Evolutionary conservation across 2,113 vertebrate genomes (phyloP).

Genomic region (Galemys pyrenaicus): DNA sequence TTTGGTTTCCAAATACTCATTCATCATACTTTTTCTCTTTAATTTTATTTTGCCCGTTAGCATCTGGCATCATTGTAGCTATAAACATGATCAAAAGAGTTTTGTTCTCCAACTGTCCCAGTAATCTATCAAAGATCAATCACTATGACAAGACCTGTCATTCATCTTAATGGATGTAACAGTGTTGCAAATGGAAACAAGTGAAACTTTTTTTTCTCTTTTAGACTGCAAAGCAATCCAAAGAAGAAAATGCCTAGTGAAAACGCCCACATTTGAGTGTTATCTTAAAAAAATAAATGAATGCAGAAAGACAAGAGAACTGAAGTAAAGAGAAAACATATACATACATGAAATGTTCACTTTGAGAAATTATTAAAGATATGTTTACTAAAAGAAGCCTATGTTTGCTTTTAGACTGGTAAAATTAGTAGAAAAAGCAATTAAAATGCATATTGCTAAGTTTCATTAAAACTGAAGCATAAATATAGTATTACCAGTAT

Average conservation of each 20-base stretch:
- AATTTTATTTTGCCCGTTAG: constrained; percentile 52
- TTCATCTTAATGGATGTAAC: constrained; percentile 2
- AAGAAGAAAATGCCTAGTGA: neutral
- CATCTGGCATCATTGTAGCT: constrained; percentile 37
- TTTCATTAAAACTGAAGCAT: neutral
- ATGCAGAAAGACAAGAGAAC: neutral
- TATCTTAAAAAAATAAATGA: constrained; percentile 5
- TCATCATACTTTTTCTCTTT: constrained; percentile 49
- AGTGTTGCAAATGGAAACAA: constrained; percentile 40
- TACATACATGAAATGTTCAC: neutral
- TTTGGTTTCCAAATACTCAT: constrained; percentile 56
- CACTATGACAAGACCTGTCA: neutral
- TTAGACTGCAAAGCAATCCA: neutral
- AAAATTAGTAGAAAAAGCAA: neutral
- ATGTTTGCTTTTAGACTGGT: neutral
- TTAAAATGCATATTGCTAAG: neutral
- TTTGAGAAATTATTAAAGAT: neutral
- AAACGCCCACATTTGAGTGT: neutral
- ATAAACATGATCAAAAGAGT: constrained; percentile 5
- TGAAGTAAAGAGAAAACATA: neutral
- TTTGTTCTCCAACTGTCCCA: neutral
- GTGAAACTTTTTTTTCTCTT: neutral
- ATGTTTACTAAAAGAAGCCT: neutral
- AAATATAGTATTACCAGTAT: neutral
- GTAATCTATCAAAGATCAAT: constrained; percentile 36